Evolutionary conservation across 64 coral and sea anemone genomes (phyloP).

Genomic region (Platygyra sinensis): DNA sequence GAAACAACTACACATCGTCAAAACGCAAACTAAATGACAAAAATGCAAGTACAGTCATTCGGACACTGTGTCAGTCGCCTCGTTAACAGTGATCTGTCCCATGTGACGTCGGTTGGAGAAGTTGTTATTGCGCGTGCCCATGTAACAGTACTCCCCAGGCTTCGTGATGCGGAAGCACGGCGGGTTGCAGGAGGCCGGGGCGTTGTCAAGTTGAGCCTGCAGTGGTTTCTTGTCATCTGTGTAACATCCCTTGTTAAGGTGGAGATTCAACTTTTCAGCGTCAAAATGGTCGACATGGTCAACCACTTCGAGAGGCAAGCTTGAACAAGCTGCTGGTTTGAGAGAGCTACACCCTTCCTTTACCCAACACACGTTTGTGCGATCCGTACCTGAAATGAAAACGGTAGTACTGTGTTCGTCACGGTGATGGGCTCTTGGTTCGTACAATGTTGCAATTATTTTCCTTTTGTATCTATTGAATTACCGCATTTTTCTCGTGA

Average conservation of each 20-base stretch:
- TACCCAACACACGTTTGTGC: constrained; percentile 19
- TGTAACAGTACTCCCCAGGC: constrained; percentile 59
- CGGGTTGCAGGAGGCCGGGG: constrained; percentile 53
- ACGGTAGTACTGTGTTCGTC: background rate
- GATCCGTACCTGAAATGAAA: constrained; percentile 49
- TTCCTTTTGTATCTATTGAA: too few species aligned
- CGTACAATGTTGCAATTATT: too few species aligned
- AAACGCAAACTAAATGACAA: too few species aligned
- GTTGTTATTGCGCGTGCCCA: constrained; percentile 67
- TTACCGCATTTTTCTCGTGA: too few species aligned
- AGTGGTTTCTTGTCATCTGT: background rate
- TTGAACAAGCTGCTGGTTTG: constrained; percentile 24
- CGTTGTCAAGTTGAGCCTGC: constrained; percentile 40
- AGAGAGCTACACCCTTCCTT: constrained; percentile 54
- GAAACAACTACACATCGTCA: too few species aligned
- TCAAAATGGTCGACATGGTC: constrained; percentile 20
- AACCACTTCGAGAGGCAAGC: constrained; percentile 52
- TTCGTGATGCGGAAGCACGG: constrained; percentile 58
- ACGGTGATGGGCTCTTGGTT: too few species aligned
- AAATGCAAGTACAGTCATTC: too few species aligned
- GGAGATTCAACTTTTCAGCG: constrained; percentile 19
- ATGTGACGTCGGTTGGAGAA: constrained; percentile 60
- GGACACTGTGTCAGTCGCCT: background rate
- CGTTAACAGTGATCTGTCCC: constrained; percentile 37
- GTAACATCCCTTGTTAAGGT: constrained; percentile 51